phyloP scores from a whole-genome alignment of 2,113 vertebrate genomes.

The Vombatus ursinus region DNA sequence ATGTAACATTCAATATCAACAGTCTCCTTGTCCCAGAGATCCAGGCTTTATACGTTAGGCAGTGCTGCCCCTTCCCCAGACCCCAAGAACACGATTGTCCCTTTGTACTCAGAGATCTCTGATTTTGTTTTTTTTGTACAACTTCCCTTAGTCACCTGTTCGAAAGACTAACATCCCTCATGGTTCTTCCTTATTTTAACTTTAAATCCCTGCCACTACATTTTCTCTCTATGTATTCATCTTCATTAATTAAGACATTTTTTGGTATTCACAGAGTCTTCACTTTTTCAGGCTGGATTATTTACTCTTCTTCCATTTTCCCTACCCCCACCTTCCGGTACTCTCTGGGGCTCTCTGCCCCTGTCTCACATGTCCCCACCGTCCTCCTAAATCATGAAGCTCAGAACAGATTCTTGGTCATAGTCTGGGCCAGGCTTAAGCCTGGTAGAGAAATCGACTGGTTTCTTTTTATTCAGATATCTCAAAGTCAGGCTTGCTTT shows the following conservation, averaged over 20 bases:
- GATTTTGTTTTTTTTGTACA: not conserved
- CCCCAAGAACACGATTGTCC: not conserved
- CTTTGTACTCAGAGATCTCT: not conserved
- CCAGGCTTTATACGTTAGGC: not conserved
- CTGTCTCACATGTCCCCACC: not conserved
- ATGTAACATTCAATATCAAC: not conserved
- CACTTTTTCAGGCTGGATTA: not conserved
- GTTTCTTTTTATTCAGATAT: not conserved
- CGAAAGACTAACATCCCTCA: not conserved
- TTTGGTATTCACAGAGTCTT: not conserved
- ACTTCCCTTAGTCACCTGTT: not conserved
- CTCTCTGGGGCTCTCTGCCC: not conserved
- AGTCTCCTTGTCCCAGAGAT: not conserved
- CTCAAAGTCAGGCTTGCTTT: not conserved
- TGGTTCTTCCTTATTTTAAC: not conserved
- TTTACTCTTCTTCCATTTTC: conserved; percentile 19
- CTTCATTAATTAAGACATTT: not conserved
- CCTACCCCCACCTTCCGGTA: conserved; percentile 21
- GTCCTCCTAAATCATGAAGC: conserved; percentile 19
- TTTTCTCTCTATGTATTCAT: conserved; percentile 33
- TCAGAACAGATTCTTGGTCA: conserved; percentile 18
- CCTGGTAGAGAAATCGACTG: not conserved
- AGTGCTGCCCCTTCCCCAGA: not conserved
- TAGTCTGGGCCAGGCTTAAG: not conserved
- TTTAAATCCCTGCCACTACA: not conserved